Evolutionary conservation across 1,140 invertebrate species (phyloP).

Genomic region (Anoplophora glabripennis): DNA sequence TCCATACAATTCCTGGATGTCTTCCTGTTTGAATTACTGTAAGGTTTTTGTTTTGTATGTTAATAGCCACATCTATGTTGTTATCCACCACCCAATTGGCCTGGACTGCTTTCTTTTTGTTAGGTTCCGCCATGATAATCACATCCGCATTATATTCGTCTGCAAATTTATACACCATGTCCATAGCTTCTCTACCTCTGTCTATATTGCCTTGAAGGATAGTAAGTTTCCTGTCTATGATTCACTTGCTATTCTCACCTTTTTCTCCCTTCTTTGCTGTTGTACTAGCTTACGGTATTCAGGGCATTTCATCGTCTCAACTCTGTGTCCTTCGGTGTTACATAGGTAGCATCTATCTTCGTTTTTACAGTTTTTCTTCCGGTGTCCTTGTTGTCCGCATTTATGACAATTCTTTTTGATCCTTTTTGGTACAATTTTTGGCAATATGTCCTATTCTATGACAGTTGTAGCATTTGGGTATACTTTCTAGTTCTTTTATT

Average conservation of each 20-base stretch:
- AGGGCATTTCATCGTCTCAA: slow-evolving; percentile 3
- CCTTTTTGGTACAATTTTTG: not conserved
- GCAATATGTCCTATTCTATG: not conserved
- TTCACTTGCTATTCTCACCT: not conserved
- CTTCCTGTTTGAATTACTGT: not conserved
- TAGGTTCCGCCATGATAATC: not conserved
- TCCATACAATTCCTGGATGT: not conserved
- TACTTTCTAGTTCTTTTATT: not conserved
- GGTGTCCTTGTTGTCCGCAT: slow-evolving; percentile 2
- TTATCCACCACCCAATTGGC: not conserved
- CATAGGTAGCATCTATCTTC: slow-evolving; percentile 1
- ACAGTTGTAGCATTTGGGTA: not conserved
- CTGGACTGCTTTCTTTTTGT: not conserved
- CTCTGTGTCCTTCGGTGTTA: slow-evolving; percentile 8
- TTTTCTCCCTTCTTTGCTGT: not conserved
- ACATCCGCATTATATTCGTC: not conserved
- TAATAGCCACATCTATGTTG: not conserved
- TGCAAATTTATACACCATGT: not conserved
- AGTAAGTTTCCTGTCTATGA: not conserved
- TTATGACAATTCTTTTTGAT: not conserved
- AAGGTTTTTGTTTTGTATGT: not conserved
- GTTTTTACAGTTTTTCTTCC: not conserved
- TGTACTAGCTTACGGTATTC: not conserved
- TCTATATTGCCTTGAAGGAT: not conserved
- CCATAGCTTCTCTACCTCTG: not conserved